phyloP scores from a whole-genome alignment of 2,113 vertebrate species.

The Spea bombifrons region DNA sequence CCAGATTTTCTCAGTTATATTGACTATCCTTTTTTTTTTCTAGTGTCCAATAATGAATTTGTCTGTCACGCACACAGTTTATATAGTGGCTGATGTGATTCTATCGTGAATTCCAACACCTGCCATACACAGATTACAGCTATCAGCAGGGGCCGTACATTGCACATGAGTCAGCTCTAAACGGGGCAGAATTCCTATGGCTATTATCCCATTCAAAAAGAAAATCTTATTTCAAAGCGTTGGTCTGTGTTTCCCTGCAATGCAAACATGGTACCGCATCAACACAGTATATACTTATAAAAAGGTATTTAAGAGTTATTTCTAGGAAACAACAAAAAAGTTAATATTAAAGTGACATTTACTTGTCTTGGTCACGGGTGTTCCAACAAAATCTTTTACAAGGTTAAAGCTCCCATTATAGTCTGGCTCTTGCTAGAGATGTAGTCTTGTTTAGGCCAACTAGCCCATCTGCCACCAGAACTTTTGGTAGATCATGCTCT shows the following conservation, averaged over 20 bases:
- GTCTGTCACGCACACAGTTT: slow-evolving; percentile 22
- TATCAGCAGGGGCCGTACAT: slow-evolving; percentile 22
- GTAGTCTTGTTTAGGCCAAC: too few species aligned
- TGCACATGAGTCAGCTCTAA: slow-evolving; percentile 22
- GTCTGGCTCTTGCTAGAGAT: too few species aligned
- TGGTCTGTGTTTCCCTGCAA: background rate
- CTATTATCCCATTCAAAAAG: background rate
- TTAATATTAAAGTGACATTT: too few species aligned
- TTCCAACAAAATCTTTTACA: too few species aligned
- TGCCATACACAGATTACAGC: slow-evolving; percentile 17
- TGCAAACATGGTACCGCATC: background rate
- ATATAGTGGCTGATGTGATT: slow-evolving; percentile 9
- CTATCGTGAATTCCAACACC: background rate
- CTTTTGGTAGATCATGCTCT: too few species aligned
- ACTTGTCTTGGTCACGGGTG: too few species aligned
- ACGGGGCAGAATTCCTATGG: slow-evolving; percentile 8
- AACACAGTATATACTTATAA: background rate
- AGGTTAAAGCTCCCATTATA: too few species aligned
- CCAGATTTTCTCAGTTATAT: slow-evolving; percentile 15
- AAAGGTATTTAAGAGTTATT: background rate
- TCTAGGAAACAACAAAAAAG: too few species aligned
- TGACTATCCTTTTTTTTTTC: slow-evolving; percentile 20
- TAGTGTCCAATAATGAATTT: slow-evolving; percentile 15
- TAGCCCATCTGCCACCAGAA: too few species aligned
- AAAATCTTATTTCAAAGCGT: background rate